Evolutionary conservation across 2,797 vertebrate species (phyloP), one percentile per base, ranked within the genome.

Genomic region (Propithecus perrieri): DNA sequence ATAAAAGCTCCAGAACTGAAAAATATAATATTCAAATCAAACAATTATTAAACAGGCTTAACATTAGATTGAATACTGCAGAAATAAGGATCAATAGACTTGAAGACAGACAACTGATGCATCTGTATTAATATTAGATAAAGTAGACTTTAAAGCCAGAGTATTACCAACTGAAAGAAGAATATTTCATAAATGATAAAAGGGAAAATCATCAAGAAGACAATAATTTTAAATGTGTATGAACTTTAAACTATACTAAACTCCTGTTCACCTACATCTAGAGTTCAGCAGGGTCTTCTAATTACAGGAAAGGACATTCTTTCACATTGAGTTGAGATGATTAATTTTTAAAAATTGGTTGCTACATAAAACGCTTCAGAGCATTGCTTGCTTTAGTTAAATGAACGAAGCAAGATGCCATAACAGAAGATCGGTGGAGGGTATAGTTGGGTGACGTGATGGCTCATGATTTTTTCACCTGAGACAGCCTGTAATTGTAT

Each of bases 81-180:
- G 85, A 86, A 88, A n/a, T 69, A 43, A 84, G 46, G 26, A 28
- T 35, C 30, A 35, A 20, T 74, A 43, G 79, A 41, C 65, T 18
- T 79, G 20, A 93, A 85, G 50, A 89, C n/a, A 71, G 50, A 53
- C 4, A 48, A 79, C 1, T 46, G 48, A 55, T 71, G 0, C 65
- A 28, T 76, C 41, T 91, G 17, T 48, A 50, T 53, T 83, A 89
- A 72, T 61, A 76, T 74, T 46, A 90, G 53, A 14, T 57, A 69
- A 85, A 92, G 18, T 38, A 86, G 46, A 88, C 33, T 81, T 67
- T 89, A 85, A 93, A 69, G 12, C 30, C 83, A 91, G 74, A 94
- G 5, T 63, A 75, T 75, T 85, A 74, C 57, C 43, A 86, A 50
- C n/a, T 53, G 14, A 71, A 92, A 75, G 5, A 46, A 92, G 57